These are phyloP conservation scores for Agrochola litura DNA, from an alignment of 2,888 invertebrate species.

Conservation along the genomic window DNA sequence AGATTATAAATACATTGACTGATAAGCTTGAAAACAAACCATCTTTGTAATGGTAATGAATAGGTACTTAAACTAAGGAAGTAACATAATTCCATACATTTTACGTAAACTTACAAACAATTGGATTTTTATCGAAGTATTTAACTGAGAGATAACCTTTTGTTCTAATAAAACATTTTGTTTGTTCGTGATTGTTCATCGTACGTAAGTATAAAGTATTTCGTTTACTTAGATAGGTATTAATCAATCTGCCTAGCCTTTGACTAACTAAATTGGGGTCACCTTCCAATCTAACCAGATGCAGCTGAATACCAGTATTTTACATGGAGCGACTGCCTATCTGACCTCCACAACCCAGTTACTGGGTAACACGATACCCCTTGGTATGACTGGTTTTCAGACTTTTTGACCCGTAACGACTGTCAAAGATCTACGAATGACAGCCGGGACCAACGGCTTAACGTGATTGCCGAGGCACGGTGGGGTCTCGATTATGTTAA, in stretches of 20 bases:
- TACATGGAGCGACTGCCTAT: background rate
- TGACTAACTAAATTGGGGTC: background rate
- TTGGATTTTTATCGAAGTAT: background rate
- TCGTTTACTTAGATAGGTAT: background rate
- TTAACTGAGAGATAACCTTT: conserved; percentile 12
- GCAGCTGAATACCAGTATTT: background rate
- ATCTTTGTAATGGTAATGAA: no score
- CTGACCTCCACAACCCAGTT: background rate
- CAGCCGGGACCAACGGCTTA: background rate
- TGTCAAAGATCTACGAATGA: background rate
- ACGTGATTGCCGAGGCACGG: background rate
- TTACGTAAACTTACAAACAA: conserved; percentile 4
- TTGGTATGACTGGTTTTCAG: background rate
- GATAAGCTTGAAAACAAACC: background rate
- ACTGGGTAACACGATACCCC: background rate
- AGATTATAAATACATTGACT: background rate
- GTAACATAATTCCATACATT: background rate
- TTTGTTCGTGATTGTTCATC: background rate
- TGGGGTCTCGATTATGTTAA: background rate
- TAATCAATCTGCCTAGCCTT: background rate
- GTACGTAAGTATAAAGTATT: background rate
- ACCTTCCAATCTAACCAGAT: background rate
- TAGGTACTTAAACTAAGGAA: no score
- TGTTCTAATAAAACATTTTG: conserved; percentile 2
- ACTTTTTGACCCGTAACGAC: background rate